Evolutionary conservation across 2,888 invertebrate genomes (phyloP).

Genomic region (Dione juno): DNA sequence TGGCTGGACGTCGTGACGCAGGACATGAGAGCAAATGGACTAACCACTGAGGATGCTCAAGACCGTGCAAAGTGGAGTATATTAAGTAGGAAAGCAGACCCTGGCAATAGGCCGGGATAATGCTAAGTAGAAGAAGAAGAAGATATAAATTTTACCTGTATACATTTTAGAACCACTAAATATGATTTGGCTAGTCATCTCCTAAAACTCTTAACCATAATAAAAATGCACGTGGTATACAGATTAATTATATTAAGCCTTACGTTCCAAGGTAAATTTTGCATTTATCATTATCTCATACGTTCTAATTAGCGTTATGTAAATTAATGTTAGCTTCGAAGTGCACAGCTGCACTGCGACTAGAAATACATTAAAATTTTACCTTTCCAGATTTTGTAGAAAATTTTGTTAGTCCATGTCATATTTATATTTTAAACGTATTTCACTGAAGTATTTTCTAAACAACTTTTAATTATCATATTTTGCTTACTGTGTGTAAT

Average conservation of each 20-base stretch:
- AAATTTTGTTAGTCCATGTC: neutral
- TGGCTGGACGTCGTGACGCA: too few relatives aligned
- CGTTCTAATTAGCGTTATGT: slow-evolving; percentile 29
- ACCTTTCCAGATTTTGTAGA: slow-evolving; percentile 3
- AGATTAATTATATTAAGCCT: neutral
- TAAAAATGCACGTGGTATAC: neutral
- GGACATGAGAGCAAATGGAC: too few relatives aligned
- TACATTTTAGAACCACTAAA: neutral
- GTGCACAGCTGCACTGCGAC: slow-evolving; percentile 32
- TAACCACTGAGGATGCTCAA: too few relatives aligned
- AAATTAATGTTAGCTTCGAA: slow-evolving; percentile 31
- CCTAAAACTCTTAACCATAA: neutral
- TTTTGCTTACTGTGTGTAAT: neutral
- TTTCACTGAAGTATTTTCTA: neutral
- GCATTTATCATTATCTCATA: slow-evolving; percentile 30
- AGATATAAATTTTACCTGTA: too few relatives aligned
- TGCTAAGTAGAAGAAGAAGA: too few relatives aligned
- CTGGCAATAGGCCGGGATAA: too few relatives aligned
- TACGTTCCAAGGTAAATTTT: slow-evolving; percentile 15
- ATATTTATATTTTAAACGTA: neutral
- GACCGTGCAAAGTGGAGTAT: too few relatives aligned
- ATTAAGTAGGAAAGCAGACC: too few relatives aligned
- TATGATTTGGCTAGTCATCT: neutral
- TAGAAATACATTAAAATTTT: slow-evolving; percentile 11
- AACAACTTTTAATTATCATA: neutral